phyloP scores from a whole-genome alignment of 2,888 invertebrate genomes.

The Melanophora roralis region DNA sequence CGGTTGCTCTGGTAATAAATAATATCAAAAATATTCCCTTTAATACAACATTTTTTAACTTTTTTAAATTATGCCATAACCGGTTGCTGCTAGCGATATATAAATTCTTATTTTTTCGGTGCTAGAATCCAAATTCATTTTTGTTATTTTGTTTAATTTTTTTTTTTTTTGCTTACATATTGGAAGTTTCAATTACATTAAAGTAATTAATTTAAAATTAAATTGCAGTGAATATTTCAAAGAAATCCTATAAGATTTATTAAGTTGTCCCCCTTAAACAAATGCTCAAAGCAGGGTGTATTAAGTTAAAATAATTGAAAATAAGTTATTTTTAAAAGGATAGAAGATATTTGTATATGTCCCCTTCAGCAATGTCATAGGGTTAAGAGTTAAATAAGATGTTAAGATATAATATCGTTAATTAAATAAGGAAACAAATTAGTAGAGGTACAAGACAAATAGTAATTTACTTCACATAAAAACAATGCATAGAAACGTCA shows the following conservation, averaged over 20 bases:
- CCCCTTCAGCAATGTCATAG: too few relatives aligned
- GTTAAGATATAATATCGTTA: slow-evolving; percentile 7
- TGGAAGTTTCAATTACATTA: slow-evolving; percentile 59
- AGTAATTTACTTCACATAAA: too few relatives aligned
- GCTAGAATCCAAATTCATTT: background rate
- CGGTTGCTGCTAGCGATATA: background rate
- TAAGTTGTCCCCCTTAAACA: background rate
- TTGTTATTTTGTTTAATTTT: background rate
- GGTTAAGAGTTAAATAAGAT: background rate
- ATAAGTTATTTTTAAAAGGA: background rate
- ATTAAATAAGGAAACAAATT: slow-evolving; percentile 13
- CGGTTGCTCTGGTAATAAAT: too few relatives aligned
- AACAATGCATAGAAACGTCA: too few relatives aligned
- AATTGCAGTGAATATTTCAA: slow-evolving; percentile 38
- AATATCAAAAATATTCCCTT: too few relatives aligned
- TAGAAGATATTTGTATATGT: background rate
- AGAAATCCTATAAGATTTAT: slow-evolving; percentile 55
- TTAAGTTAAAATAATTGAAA: background rate
- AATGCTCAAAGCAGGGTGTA: background rate
- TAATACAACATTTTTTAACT: too few relatives aligned
- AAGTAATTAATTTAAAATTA: slow-evolving; percentile 61
- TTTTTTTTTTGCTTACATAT: background rate
- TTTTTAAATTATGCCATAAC: too few relatives aligned
- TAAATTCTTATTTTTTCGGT: background rate
- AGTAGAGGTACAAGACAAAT: too few relatives aligned